phyloP scores from a whole-genome alignment of 2,113 vertebrate genomes.

The Hiodon alosoides region DNA sequence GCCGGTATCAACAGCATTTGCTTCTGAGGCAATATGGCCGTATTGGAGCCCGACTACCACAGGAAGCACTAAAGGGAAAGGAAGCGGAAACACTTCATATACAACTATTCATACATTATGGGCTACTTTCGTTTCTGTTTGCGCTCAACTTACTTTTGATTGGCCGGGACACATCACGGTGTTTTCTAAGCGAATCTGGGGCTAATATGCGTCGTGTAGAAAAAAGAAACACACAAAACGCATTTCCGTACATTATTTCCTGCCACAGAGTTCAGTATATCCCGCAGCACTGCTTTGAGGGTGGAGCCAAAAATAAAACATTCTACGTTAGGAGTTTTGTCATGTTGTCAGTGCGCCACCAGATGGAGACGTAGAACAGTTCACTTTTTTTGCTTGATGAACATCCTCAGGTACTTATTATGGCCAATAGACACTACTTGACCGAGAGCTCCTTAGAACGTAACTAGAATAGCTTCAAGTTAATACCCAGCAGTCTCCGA shows the following conservation, averaged over 20 bases:
- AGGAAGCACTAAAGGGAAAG: not conserved
- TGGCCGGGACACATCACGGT: not conserved
- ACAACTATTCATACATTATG: no score
- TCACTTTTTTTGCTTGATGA: not conserved
- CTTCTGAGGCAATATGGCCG: conserved; percentile 16
- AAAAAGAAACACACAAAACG: no score
- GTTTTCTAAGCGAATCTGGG: no score
- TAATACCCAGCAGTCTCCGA: no score
- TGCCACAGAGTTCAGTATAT: not conserved
- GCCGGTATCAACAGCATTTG: not conserved
- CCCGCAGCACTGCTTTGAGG: not conserved
- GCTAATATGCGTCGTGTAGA: no score
- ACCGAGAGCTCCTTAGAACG: no score
- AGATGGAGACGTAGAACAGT: not conserved
- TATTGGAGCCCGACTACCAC: not conserved
- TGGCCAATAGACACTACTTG: no score
- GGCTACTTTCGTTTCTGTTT: not conserved
- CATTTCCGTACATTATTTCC: no score
- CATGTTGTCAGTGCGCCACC: not conserved
- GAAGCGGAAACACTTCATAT: conserved; percentile 8
- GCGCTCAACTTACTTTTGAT: not conserved
- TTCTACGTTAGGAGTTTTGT: not conserved
- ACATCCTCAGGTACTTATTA: no score
- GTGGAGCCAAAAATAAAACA: not conserved
- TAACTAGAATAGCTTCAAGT: no score